Conservation (phyloP, 92 coral and sea anemone species). For the Micromussa lordhowensis region DNA sequence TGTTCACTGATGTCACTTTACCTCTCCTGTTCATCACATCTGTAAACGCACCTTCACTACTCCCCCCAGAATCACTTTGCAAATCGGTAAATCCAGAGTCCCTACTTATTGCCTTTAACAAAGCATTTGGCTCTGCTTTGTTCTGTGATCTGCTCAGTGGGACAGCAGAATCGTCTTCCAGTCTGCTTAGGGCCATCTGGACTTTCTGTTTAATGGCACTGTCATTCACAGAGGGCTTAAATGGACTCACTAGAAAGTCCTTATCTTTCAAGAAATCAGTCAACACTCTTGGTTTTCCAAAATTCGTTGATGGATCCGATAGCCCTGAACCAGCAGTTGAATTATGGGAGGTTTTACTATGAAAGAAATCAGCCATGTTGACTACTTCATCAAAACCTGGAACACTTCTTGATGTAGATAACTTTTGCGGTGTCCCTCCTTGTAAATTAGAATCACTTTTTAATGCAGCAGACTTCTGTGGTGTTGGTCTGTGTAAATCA, state of each 20-base stretch:
- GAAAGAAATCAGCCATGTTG: conserved; percentile 35
- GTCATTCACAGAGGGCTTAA: conserved; percentile 27
- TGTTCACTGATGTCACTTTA: neutral
- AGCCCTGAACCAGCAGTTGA: neutral
- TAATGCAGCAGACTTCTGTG: neutral
- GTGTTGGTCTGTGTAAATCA: neutral
- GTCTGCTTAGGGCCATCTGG: conserved; percentile 10
- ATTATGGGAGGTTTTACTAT: neutral
- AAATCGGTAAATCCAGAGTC: conserved; percentile 16
- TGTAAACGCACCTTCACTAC: conserved; percentile 3
- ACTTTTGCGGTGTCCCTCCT: neutral
- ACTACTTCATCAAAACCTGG: conserved; percentile 31
- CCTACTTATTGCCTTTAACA: neutral
- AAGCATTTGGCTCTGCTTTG: neutral
- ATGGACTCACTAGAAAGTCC: conserved; percentile 39
- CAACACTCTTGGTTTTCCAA: neutral
- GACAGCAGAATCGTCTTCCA: conserved; percentile 5
- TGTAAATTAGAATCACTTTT: neutral
- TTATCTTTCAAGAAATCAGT: neutral
- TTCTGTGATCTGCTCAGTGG: neutral
- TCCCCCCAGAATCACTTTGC: conserved; percentile 22
- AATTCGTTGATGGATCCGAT: neutral
- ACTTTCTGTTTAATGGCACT: conserved; percentile 27
- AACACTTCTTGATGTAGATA: neutral
- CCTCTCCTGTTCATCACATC: neutral